These are phyloP conservation scores for Limonius californicus DNA, from an alignment of 1,140 invertebrate species.

Conservation along the genomic window DNA sequence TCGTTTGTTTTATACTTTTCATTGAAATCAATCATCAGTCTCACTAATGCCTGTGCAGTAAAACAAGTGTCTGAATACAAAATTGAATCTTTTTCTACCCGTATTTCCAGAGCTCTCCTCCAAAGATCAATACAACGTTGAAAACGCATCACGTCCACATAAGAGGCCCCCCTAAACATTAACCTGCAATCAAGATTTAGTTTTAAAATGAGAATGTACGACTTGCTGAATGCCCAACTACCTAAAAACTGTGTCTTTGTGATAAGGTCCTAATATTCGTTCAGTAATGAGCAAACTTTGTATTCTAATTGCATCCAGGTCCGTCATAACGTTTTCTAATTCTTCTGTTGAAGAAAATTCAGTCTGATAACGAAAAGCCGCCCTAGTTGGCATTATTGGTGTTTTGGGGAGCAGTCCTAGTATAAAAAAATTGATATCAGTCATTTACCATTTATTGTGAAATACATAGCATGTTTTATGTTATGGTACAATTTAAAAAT, in stretches of 20 bases:
- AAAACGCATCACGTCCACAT: constrained; percentile 79
- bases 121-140: constrained; percentile 83
- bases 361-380: constrained; percentile 59
- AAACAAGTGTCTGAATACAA: constrained; percentile 72
- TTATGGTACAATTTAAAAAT: too few relatives aligned
- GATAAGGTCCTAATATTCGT: constrained; percentile 71
- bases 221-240: too few relatives aligned
- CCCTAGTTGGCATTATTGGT: constrained; percentile 54
- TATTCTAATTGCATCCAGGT: constrained; percentile 76
- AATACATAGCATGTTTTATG: too few relatives aligned
- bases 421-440: too few relatives aligned
- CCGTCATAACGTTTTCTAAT: constrained; percentile 64
- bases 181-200: constrained; percentile 28
- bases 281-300: constrained; percentile 81
- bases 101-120: constrained; percentile 72
- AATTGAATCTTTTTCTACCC: constrained; percentile 68
- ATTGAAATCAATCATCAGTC: constrained; percentile 74
- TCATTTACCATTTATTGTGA: too few relatives aligned
- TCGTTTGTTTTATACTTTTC: constrained; percentile 56
- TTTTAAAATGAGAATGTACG: background rate
- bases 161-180: constrained; percentile 71
- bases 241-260: constrained; percentile 84
- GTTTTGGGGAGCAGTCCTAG: constrained; percentile 52
- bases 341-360: constrained; percentile 72
- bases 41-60: constrained; percentile 73